phyloP scores from a whole-genome alignment of 2,797 vertebrate species.

The Emys orbicularis region DNA sequence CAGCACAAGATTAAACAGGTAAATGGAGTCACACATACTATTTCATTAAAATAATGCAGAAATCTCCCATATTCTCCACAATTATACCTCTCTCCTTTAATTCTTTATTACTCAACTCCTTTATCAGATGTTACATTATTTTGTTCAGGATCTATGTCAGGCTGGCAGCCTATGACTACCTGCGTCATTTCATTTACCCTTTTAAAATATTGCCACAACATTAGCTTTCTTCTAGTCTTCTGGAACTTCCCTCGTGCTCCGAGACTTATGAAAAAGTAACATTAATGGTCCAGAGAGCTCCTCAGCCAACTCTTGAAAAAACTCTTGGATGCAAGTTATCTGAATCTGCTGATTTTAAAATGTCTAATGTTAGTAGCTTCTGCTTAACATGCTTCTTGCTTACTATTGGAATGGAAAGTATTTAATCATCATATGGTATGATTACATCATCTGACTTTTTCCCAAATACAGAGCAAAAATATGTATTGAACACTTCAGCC shows the following conservation, averaged over 20 bases:
- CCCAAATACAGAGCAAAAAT: not conserved
- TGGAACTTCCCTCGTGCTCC: not conserved
- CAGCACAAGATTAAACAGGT: too few relatives aligned
- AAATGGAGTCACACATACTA: too few relatives aligned
- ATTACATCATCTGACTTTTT: not conserved
- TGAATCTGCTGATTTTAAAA: not conserved
- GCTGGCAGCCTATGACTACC: too few relatives aligned
- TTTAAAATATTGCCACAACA: not conserved
- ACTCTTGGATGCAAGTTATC: not conserved
- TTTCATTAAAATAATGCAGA: too few relatives aligned
- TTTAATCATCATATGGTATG: not conserved
- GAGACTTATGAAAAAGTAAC: not conserved
- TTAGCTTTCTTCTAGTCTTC: not conserved
- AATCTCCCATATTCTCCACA: not conserved
- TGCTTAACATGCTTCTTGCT: not conserved
- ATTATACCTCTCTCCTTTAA: not conserved
- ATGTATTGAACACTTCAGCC: not conserved
- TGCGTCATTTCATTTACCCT: not conserved
- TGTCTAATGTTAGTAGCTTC: not conserved
- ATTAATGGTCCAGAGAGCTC: not conserved
- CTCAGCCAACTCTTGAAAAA: not conserved
- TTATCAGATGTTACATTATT: not conserved
- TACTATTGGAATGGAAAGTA: not conserved
- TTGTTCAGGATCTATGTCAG: not conserved
- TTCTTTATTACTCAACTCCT: not conserved